These are phyloP conservation scores for Spinibarbus caldwelli DNA, from an alignment of 2,797 vertebrate genomes.

Conservation along the genomic window DNA sequence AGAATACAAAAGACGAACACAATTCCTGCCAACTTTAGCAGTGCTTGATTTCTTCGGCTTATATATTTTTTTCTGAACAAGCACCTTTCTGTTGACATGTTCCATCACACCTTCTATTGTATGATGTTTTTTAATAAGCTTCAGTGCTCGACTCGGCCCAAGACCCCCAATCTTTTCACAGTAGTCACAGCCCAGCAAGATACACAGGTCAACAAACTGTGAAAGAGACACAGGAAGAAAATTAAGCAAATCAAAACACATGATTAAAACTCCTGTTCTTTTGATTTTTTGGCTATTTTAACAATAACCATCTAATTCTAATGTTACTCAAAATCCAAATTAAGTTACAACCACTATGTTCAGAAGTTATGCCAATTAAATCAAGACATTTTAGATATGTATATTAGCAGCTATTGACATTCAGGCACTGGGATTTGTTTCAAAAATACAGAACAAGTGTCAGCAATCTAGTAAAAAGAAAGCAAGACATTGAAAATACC, in stretches of 20 bases:
- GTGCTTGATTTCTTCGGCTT: neutral
- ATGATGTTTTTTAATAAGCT: constrained; percentile 78
- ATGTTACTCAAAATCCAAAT: neutral
- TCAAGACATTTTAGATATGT: neutral
- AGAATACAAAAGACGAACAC: neutral
- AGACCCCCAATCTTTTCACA: constrained; percentile 80
- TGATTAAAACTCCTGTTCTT: neutral
- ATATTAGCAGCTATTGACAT: neutral
- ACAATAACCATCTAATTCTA: neutral
- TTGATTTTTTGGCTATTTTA: neutral
- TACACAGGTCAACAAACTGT: constrained; percentile 87
- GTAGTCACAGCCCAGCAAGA: constrained; percentile 86
- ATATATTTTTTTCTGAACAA: neutral
- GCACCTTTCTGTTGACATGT: constrained; percentile 77
- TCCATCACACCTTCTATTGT: constrained; percentile 79
- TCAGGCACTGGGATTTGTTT: neutral
- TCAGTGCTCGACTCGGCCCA: constrained; percentile 80
- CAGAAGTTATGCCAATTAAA: neutral
- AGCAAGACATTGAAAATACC: constrained; percentile 65
- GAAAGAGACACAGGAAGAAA: constrained; percentile 11
- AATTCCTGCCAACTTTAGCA: neutral
- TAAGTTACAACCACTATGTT: neutral
- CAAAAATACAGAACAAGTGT: neutral
- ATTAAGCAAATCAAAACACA: neutral
- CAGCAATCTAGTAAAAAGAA: neutral